phyloP scores from a whole-genome alignment of 2,888 invertebrate species.

The Aquatica leii region DNA sequence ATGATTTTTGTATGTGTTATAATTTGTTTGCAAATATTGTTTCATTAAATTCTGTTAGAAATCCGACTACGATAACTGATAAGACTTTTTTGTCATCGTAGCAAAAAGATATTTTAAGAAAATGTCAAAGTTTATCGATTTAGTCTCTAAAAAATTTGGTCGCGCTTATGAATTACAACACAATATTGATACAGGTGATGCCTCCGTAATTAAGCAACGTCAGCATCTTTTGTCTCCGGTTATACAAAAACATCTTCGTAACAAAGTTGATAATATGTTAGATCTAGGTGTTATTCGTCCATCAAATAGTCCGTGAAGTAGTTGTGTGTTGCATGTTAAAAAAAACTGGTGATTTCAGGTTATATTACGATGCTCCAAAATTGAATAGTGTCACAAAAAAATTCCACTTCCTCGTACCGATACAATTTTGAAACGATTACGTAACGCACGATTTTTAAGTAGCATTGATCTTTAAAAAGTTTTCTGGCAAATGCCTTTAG shows the following conservation, averaged over 20 bases:
- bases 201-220: background rate
- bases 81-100: too few species aligned
- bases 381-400: constrained; percentile 13
- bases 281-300: constrained; percentile 37
- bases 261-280: constrained; percentile 3
- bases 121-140: too few species aligned
- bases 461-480: constrained; percentile 22
- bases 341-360: constrained; percentile 40
- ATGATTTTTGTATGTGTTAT: too few species aligned
- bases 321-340: constrained; percentile 42
- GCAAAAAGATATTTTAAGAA: too few species aligned
- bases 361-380: constrained; percentile 38
- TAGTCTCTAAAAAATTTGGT: too few species aligned
- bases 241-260: background rate
- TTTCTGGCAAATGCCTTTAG: constrained; percentile 24
- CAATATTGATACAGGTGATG: too few species aligned
- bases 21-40: too few species aligned
- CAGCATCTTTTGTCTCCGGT: background rate
- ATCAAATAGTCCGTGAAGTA: constrained; percentile 43
- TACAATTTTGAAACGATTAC: constrained; percentile 28
- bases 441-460: constrained; percentile 24
- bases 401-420: constrained; percentile 32
- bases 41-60: too few species aligned
- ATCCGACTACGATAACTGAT: too few species aligned
- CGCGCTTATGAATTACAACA: too few species aligned